Evolutionary conservation across 2,797 vertebrate species (phyloP).

Genomic region (Sus cebifrons): DNA sequence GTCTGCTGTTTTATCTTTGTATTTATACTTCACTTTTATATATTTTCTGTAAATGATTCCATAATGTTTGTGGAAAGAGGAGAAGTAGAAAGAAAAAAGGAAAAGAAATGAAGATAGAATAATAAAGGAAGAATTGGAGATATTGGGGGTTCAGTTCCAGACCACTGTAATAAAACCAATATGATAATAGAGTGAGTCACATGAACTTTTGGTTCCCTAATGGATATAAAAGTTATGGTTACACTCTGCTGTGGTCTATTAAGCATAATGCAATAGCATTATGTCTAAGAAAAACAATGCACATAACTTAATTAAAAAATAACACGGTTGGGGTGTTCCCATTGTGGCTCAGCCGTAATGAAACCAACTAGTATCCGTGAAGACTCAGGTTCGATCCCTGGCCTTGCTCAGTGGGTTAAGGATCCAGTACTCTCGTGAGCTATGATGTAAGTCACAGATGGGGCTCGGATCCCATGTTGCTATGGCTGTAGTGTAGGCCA

Average conservation of each 20-base stretch:
- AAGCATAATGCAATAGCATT: not conserved
- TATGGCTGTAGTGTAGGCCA: too few relatives aligned
- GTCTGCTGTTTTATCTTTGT: not conserved
- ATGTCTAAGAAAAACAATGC: not conserved
- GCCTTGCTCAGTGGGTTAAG: too few relatives aligned
- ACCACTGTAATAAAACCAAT: too few relatives aligned
- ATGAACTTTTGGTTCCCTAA: not conserved
- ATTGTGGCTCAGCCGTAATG: too few relatives aligned
- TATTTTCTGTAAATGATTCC: not conserved
- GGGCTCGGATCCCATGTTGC: too few relatives aligned
- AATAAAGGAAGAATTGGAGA: not conserved
- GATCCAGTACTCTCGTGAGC: too few relatives aligned
- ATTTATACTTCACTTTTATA: slow-evolving; percentile 6
- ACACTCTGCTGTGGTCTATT: not conserved
- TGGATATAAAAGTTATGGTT: too few relatives aligned
- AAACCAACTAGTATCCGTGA: too few relatives aligned
- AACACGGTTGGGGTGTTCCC: too few relatives aligned
- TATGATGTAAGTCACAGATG: too few relatives aligned
- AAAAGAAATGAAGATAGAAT: not conserved
- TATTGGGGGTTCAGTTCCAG: not conserved
- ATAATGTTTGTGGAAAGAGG: not conserved
- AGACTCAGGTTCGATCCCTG: too few relatives aligned
- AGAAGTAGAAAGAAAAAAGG: not conserved
- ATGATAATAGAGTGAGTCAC: not conserved
- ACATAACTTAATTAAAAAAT: not conserved